These are phyloP conservation scores for Drosophila rellima DNA, from an alignment of 2,888 invertebrate species.

Conservation along the genomic window DNA sequence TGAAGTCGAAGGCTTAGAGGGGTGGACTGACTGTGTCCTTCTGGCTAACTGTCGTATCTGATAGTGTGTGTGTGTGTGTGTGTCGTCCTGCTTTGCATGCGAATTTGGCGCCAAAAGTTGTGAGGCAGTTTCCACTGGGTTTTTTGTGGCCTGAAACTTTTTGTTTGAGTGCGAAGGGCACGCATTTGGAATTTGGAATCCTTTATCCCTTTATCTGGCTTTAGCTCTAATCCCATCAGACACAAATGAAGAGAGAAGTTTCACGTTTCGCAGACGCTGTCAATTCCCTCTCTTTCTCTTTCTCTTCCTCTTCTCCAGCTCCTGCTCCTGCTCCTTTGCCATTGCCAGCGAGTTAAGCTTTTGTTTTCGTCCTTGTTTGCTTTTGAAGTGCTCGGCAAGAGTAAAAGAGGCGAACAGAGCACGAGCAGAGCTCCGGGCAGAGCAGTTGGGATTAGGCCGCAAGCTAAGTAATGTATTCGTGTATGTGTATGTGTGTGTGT, in stretches of 20 bases:
- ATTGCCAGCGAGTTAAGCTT: slow-evolving; percentile 65
- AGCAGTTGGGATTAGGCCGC: slow-evolving; percentile 75
- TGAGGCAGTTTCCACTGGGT: slow-evolving; percentile 21
- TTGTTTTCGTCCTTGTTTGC: slow-evolving; percentile 80
- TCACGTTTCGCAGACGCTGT: slow-evolving; percentile 72
- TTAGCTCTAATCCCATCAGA: slow-evolving; percentile 86
- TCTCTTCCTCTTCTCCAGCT: slow-evolving; percentile 12
- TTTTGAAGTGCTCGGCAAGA: slow-evolving; percentile 62
- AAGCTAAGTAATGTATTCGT: slow-evolving; percentile 58
- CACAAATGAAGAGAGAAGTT: slow-evolving; percentile 84
- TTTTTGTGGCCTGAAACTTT: slow-evolving; percentile 45
- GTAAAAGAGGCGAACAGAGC: background rate
- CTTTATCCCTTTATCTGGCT: slow-evolving; percentile 86
- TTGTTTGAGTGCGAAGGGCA: slow-evolving; percentile 33
- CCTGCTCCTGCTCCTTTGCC: slow-evolving; percentile 21
- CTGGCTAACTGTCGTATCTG: slow-evolving; percentile 21
- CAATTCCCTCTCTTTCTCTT: slow-evolving; percentile 29
- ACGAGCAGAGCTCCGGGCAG: slow-evolving; percentile 40
- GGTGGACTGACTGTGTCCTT: slow-evolving; percentile 36
- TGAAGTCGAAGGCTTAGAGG: slow-evolving; percentile 41
- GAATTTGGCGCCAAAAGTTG: slow-evolving; percentile 81
- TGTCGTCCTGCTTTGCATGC: slow-evolving; percentile 72
- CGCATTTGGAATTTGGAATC: slow-evolving; percentile 81
- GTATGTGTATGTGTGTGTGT: slow-evolving; percentile 12
- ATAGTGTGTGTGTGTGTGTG: slow-evolving; percentile 8